These are phyloP conservation scores for Phymastichus coffea DNA, from an alignment of 1,140 invertebrate species.

Conservation along the genomic window DNA sequence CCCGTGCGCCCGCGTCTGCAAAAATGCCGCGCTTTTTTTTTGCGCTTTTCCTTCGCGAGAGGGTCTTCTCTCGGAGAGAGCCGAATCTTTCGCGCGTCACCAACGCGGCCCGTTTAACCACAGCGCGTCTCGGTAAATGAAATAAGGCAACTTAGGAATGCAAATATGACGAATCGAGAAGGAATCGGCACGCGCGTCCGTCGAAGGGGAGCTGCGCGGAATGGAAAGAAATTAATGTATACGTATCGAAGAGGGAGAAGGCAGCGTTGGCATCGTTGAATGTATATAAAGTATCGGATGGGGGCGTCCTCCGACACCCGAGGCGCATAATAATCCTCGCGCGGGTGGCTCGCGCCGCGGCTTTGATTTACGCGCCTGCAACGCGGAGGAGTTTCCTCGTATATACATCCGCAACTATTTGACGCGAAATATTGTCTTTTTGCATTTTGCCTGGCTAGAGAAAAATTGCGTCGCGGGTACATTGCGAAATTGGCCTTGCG, in stretches of 20 bases:
- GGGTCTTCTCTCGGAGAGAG: no score
- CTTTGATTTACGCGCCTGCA: constrained; percentile 22
- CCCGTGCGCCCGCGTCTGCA: constrained; percentile 16
- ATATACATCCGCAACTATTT: background rate
- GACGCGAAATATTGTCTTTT: background rate
- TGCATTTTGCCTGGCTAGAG: no score
- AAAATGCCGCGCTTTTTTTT: constrained; percentile 13
- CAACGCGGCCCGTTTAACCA: no score
- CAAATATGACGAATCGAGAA: no score
- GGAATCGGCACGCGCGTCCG: background rate
- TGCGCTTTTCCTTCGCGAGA: background rate
- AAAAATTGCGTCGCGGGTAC: background rate
- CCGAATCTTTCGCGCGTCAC: no score
- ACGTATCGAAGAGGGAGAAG: background rate
- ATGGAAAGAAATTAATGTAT: no score
- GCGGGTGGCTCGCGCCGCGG: constrained; percentile 23
- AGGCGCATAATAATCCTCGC: constrained; percentile 24
- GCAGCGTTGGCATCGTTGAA: no score
- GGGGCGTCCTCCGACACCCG: constrained; percentile 15
- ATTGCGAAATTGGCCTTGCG: background rate
- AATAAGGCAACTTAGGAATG: no score
- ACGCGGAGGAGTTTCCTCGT: no score
- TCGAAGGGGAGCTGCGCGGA: no score
- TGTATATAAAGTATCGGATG: constrained; percentile 4
- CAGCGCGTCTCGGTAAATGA: no score